phyloP scores from a whole-genome alignment of 2,797 vertebrate species.

The Sebastes elongatus region DNA sequence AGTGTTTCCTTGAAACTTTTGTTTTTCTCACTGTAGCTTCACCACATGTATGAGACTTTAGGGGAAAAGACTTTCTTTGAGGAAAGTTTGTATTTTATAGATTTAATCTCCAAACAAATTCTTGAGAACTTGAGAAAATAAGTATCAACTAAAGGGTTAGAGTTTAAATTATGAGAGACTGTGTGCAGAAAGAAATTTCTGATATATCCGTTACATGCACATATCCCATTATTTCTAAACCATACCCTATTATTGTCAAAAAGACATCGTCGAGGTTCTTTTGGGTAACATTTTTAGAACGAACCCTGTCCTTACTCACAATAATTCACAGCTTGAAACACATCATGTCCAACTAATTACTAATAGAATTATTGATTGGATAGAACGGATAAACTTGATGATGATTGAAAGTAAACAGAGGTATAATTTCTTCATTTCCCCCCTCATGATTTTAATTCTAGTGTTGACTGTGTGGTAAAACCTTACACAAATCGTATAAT shows the following conservation, averaged over 20 bases:
- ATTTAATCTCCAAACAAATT: slow-evolving; percentile 30
- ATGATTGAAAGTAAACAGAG: not conserved
- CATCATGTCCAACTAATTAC: not conserved
- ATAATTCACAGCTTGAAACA: not conserved
- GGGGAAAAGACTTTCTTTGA: slow-evolving; percentile 6
- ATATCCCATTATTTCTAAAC: slow-evolving; percentile 4
- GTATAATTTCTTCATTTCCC: not conserved
- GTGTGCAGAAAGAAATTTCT: slow-evolving; percentile 40
- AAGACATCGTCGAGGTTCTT: not conserved
- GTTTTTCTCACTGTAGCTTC: slow-evolving; percentile 20
- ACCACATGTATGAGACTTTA: slow-evolving; percentile 13
- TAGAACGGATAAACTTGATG: not conserved
- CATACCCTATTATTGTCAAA: not conserved
- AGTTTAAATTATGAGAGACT: slow-evolving; percentile 33
- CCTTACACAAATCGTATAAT: not conserved
- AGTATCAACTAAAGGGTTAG: slow-evolving; percentile 12
- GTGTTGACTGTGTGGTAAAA: not conserved
- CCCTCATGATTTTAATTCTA: not conserved
- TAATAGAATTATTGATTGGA: not conserved
- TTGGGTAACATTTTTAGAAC: not conserved
- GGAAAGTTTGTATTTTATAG: slow-evolving; percentile 26
- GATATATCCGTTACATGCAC: slow-evolving; percentile 30
- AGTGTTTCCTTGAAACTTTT: slow-evolving; percentile 61
- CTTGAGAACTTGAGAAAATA: slow-evolving; percentile 1
- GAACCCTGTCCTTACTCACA: not conserved